A percentile compares a stretch with the other conserved stretches of the same genome.
phyloP scores from a whole-genome alignment of 2,113 vertebrate genomes.

The Cariama cristata region DNA sequence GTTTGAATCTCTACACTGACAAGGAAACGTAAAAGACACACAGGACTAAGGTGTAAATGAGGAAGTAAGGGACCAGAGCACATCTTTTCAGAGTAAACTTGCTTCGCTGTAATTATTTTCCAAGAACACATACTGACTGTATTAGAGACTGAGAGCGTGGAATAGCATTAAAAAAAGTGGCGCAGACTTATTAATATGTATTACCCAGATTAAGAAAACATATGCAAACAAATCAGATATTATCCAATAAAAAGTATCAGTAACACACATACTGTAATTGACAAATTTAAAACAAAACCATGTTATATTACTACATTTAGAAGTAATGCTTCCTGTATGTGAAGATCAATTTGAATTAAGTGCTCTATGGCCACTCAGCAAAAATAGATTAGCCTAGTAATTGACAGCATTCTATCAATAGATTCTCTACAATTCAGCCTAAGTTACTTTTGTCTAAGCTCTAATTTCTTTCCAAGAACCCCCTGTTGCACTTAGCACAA shows the following conservation, averaged over 20 bases:
- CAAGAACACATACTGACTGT: not conserved
- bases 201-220: not conserved
- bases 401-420: not conserved
- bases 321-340: not conserved
- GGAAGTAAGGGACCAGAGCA: not conserved
- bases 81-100: not conserved
- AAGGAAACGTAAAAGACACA: not conserved
- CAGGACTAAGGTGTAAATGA: not conserved
- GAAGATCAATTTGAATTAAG: slow-evolving; percentile 55
- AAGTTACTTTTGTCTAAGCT: not conserved
- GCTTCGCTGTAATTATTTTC: not conserved
- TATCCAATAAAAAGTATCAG: not conserved
- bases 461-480: not conserved
- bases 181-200: not conserved
- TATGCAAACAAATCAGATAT: not conserved
- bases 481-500: not conserved
- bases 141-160: not conserved
- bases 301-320: not conserved
- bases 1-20: not conserved
- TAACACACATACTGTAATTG: not conserved
- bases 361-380: not conserved
- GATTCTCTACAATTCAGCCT: not conserved
- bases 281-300: not conserved
- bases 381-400: slow-evolving; percentile 31
- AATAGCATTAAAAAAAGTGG: not conserved